A percentile compares a stretch with the other conserved stretches of the same genome.
Evolutionary conservation across 2,797 vertebrate species (phyloP).

Genomic region (Hybognathus amarus): DNA sequence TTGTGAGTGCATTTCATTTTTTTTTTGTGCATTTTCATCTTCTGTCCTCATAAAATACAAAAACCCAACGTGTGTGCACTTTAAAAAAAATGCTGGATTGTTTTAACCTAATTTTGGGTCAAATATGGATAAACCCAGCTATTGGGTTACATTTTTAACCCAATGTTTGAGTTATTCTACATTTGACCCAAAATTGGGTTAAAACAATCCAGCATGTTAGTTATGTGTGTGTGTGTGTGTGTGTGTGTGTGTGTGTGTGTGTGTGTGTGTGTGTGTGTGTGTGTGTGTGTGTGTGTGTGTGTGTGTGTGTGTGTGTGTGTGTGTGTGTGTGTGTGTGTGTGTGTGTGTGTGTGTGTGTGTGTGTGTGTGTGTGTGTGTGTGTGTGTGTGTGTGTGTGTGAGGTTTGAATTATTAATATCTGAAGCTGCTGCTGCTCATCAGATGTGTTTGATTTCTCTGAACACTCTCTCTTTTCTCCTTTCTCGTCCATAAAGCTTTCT

Average conservation of each 20-base stretch:
- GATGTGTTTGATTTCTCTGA: neutral
- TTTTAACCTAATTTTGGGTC: too few relatives aligned
- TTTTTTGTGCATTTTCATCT: neutral
- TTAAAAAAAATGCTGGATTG: too few relatives aligned
- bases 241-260: neutral
- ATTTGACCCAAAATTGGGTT: too few relatives aligned
- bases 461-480: neutral
- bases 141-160: too few relatives aligned
- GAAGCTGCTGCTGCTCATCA: neutral
- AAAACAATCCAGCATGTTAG: too few relatives aligned
- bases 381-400: neutral
- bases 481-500: neutral
- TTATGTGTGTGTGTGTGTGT: neutral
- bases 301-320: neutral
- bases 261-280: neutral
- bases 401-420: constrained; percentile 16
- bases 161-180: too few relatives aligned
- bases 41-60: neutral
- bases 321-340: neutral
- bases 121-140: too few relatives aligned
- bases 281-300: neutral
- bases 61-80: too few relatives aligned
- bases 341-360: neutral
- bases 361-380: neutral
- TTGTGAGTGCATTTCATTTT: neutral